Conservation (phyloP, 2,888 invertebrate species). For the Trachelus stipa region DNA sequence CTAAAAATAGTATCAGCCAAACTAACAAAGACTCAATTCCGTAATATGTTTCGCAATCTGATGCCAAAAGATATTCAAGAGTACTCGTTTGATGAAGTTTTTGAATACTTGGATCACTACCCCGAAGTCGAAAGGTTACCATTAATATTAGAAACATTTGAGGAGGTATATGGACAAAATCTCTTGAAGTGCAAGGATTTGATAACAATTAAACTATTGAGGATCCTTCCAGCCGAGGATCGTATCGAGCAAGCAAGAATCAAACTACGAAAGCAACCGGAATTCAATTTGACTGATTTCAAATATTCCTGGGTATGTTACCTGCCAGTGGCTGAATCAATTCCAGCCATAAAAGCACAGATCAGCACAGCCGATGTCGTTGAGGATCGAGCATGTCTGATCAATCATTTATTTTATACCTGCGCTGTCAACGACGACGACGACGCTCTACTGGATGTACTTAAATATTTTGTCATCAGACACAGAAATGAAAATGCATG, state of each 20-base stretch:
- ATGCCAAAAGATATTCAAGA: conserved; percentile 31
- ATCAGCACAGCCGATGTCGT: conserved; percentile 34
- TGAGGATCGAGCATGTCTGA: conserved; percentile 30
- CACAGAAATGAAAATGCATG: conserved; percentile 54
- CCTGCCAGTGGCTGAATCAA: conserved; percentile 39
- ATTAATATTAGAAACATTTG: conserved; percentile 41
- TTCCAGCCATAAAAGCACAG: conserved; percentile 42
- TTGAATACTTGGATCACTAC: conserved; percentile 41
- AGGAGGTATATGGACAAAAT: conserved; percentile 36
- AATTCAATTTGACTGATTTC: not conserved
- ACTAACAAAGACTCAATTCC: conserved; percentile 37
- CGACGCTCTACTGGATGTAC: conserved; percentile 39
- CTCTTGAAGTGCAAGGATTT: conserved; percentile 32
- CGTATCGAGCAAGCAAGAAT: conserved; percentile 41
- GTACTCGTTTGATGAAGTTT: conserved; percentile 21
- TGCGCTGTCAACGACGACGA: conserved; percentile 56
- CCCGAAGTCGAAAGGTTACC: conserved; percentile 34
- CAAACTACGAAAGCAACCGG: conserved; percentile 34
- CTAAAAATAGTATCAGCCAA: conserved; percentile 37
- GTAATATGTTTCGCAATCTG: conserved; percentile 39
- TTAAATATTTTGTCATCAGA: conserved; percentile 47
- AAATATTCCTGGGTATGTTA: conserved; percentile 48
- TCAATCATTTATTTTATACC: conserved; percentile 47
- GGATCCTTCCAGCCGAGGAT: conserved; percentile 43
- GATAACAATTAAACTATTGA: conserved; percentile 35